A percentile compares a stretch with the other conserved stretches of the same genome.
Evolutionary conservation across 2,888 invertebrate species (phyloP).

Genomic region (Megalurothrips usitatus): DNA sequence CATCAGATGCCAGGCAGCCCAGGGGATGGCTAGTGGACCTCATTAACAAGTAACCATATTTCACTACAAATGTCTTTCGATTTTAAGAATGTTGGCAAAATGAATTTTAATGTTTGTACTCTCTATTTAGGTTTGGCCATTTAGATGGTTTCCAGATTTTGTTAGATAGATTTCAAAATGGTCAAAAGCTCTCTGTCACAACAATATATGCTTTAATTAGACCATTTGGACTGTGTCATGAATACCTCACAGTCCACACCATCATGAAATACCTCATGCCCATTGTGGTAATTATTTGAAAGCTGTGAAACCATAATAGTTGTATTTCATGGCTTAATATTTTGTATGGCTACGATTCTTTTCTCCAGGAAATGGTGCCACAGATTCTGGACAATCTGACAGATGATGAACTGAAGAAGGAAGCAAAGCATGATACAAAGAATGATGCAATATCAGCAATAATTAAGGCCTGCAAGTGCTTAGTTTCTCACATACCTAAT

Average conservation of each 20-base stretch:
- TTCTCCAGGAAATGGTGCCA: conserved; percentile 77
- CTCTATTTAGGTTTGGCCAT: conserved; percentile 68
- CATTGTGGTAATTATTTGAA: conserved; percentile 62
- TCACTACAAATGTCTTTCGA: neutral
- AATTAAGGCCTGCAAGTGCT: conserved; percentile 85
- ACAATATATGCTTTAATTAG: conserved; percentile 76
- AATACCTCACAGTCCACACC: conserved; percentile 81
- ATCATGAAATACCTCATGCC: conserved; percentile 91
- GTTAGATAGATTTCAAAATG: conserved; percentile 74
- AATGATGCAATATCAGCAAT: conserved; percentile 94
- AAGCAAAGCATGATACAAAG: conserved; percentile 92
- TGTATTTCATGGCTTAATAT: conserved; percentile 21
- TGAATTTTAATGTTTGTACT: conserved; percentile 19
- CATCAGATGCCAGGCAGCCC: conserved; percentile 75
- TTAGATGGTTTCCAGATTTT: conserved; percentile 84
- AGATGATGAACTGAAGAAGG: conserved; percentile 92
- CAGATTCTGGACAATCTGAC: conserved; percentile 83
- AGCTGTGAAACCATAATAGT: conserved; percentile 31
- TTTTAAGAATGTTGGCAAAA: neutral
- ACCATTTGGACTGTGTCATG: conserved; percentile 89
- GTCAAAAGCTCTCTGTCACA: conserved; percentile 66
- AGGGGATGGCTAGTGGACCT: conserved; percentile 95
- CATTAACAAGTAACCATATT: conserved; percentile 64
- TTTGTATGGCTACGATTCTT: conserved; percentile 24
- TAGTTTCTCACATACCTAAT: conserved; percentile 77